A percentile compares a stretch with the other conserved stretches of the same genome.
Evolutionary conservation across 1,140 invertebrate genomes (phyloP).

Genomic region (Drosophila varians): DNA sequence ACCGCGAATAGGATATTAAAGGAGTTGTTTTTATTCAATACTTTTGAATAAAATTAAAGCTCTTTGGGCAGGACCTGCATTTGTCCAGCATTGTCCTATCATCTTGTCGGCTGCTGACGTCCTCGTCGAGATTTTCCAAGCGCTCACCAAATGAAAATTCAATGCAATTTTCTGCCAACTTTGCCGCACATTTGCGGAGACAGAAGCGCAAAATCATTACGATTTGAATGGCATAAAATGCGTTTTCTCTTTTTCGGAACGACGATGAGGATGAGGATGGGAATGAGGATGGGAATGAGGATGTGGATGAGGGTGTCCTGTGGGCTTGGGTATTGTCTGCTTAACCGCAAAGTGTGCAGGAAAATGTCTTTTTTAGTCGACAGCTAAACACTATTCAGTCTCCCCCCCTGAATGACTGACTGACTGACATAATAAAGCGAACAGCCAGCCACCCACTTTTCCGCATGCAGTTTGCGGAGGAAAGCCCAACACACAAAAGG

Average conservation of each 20-base stretch:
- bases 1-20: not conserved
- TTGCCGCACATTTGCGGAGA: conserved; percentile 57
- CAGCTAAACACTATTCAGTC: conserved; percentile 44
- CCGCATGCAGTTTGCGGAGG: conserved; percentile 4
- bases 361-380: conserved; percentile 52
- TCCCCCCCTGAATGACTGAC: conserved; percentile 1
- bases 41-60: not conserved
- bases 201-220: conserved; percentile 59
- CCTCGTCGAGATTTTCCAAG: conserved; percentile 32
- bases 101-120: conserved; percentile 20
- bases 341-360: conserved; percentile 38
- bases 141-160: conserved; percentile 44
- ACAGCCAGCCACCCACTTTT: conserved; percentile 13
- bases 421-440: conserved; percentile 41
- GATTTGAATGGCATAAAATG: conserved; percentile 69
- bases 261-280: not conserved
- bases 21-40: not conserved
- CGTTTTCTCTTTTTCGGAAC: conserved; percentile 31
- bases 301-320: not conserved
- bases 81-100: conserved; percentile 3
- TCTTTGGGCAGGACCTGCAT: conserved; percentile 39
- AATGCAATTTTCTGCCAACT: conserved; percentile 59
- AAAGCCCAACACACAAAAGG: conserved; percentile 49
- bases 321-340: conserved; percentile 9
- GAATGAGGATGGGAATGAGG: not conserved